Evolutionary conservation across 2,113 vertebrate genomes (phyloP), one percentile per base, ranked within the genome.

Genomic region (Perca schrenkii): DNA sequence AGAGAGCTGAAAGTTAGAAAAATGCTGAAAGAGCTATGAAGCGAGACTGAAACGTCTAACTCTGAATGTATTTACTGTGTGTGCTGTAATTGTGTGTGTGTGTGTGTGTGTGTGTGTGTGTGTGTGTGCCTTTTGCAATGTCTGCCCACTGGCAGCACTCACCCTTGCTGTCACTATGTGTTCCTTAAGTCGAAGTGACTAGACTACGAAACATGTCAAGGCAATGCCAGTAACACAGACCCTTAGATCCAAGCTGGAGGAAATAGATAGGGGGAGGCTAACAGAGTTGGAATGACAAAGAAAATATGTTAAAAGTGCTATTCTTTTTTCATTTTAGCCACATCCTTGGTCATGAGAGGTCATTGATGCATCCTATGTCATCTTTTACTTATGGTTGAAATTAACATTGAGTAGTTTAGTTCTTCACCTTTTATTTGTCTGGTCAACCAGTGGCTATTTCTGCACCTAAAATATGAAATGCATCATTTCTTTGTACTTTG

Each of bases 101-200:
- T 8, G 36, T 8, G 8, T 60, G 49, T 46, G 57, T 66, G 68
- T 53, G 62, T 61, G 81, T 31, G 31, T 34, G 34, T 34, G 34
- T 34, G 34, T 34, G 34, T 36, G 62, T 57, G 79, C 21, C 72
- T 74, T 83, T 74, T 82, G 74, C 63, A 8, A 21, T 47, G 60
- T 72, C 31, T 90, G 86, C 82, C 86, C 83, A 89, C 79, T 80
- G 88, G 85, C 85, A 86, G 83, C 53, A 79, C 68, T 89, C 77
- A 69, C 60, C 68, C 82, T 31, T 77, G 22, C 52, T 56, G 83
- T 72, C 72, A 49, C 77, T 80, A 21, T 83, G 67, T 63, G 68
- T 69, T 89, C 36, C 75, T 63, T 74, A 56, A 88, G 79, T 76
- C 21, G 12, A 40, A 78, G 75, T 83, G 84, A 87, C 86, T 84